Percentiles rank a stretch among this genome's conserved stretches.
Conservation (phyloP, 2,888 invertebrate genomes). For the Netelia virgata region DNA sequence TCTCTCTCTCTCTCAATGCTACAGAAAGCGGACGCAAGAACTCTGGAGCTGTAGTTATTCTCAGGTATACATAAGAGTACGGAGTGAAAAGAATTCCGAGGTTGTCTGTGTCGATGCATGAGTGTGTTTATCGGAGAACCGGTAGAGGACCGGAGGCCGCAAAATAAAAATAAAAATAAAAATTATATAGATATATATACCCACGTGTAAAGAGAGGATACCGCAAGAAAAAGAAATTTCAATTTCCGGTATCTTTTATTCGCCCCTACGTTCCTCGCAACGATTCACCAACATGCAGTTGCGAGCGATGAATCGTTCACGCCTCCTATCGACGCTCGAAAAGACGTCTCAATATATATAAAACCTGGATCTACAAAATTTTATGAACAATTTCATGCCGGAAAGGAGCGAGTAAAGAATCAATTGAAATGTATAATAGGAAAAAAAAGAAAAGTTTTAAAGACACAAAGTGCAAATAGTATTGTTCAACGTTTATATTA, state of each 20-base stretch:
- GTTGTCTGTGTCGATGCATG: constrained; percentile 2
- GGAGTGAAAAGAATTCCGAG: constrained; percentile 59
- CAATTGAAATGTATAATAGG: too few relatives aligned
- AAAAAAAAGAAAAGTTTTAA: too few relatives aligned
- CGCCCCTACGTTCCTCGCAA: constrained; percentile 8
- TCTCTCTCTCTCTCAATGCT: background rate
- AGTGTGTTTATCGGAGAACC: constrained; percentile 26
- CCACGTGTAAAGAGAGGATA: constrained; percentile 19
- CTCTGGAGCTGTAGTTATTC: constrained; percentile 55
- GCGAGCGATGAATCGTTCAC: constrained; percentile 59
- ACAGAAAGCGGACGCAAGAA: constrained; percentile 13
- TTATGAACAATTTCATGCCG: background rate
- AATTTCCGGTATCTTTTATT: constrained; percentile 69
- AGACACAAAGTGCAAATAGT: too few relatives aligned
- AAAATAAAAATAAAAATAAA: constrained; percentile 20
- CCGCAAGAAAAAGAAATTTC: constrained; percentile 61
- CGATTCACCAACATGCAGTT: constrained; percentile 45
- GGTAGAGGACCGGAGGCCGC: constrained; percentile 41
- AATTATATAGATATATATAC: background rate
- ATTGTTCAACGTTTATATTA: too few relatives aligned
- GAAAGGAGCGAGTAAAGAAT: background rate
- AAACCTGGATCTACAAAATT: background rate
- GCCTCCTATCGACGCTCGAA: constrained; percentile 33
- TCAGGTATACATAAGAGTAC: constrained; percentile 50
- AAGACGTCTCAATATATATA: constrained; percentile 40